Evolutionary conservation across 2,888 invertebrate species (phyloP).

Genomic region (Hydrotaea diabolus): DNA sequence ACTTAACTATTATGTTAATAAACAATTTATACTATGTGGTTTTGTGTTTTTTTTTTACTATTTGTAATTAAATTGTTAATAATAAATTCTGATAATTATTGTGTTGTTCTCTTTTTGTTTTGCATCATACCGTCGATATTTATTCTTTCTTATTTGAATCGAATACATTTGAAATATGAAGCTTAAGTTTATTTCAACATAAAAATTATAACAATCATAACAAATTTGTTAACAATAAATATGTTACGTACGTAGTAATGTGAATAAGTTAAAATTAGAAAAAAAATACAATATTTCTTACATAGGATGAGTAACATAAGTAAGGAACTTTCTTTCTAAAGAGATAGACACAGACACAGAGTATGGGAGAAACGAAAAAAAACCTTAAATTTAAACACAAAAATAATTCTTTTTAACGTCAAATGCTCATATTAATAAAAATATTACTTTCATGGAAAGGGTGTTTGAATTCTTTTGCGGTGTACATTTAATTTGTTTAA

Average conservation of each 20-base stretch:
- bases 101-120: slow-evolving; percentile 39
- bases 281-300: slow-evolving; percentile 20
- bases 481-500: too few relatives aligned
- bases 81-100: slow-evolving; percentile 65
- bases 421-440: too few relatives aligned
- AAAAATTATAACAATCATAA: slow-evolving; percentile 53
- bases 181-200: slow-evolving; percentile 36
- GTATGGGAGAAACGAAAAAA: not conserved
- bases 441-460: too few relatives aligned
- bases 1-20: slow-evolving; percentile 40
- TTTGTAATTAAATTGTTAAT: slow-evolving; percentile 40
- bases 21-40: slow-evolving; percentile 55
- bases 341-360: not conserved
- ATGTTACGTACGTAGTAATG: slow-evolving; percentile 23
- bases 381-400: not conserved
- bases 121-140: slow-evolving; percentile 14
- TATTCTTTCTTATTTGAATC: too few relatives aligned
- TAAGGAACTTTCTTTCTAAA: slow-evolving; percentile 18
- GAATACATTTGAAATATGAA: too few relatives aligned
- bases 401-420: too few relatives aligned
- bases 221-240: slow-evolving; percentile 47
- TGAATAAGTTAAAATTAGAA: slow-evolving; percentile 13
- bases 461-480: too few relatives aligned
- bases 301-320: not conserved
- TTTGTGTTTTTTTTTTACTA: not conserved